Evolutionary conservation across 1,140 invertebrate genomes (phyloP), one percentile per base, ranked within the genome.

Genomic region (Kradibia gibbosae): DNA sequence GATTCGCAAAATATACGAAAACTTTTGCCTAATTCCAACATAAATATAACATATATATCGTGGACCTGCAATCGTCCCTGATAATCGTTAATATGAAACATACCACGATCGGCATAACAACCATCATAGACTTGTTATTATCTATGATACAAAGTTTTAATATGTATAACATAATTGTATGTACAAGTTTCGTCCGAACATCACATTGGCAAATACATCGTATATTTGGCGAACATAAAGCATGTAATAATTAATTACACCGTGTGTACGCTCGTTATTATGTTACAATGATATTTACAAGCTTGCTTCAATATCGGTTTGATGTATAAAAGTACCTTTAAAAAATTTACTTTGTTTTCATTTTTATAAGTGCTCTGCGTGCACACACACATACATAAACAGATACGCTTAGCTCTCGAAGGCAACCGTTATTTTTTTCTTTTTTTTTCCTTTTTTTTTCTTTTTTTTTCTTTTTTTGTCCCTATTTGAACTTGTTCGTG

Each of bases 201-300:
- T 88, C 87, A 87, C 86, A 88, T 87, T 85, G 85, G 83, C 65
- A 86, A 86, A 87, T 86, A 80, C 82, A 83, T 80, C 82, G 34
- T 62, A 84, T 82, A 82, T 81, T 78, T 78, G 72, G 74, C 53
- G 17, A 81, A 79, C 67, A 84, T 70, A 83, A 73, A 65, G 20
- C n/a, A 82, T 82, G 34, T 83, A 85, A 83, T 86, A 78, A 67
- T 71, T 84, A 67, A 60, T 78, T 83, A 78, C 67, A 67, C 71
- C 76, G 11, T 53, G 11, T n/a, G 72, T 62, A 50, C 42, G 25
- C 45, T 84, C 36, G 31, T 79, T 80, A 78, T 80, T 80, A 87
- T 87, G 83, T 84, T 88, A 88, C 86, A 88, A 71, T 73, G 67
- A 80, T 88, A 88, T 88, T 86, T 88, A 89, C 88, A 89, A 83